These are phyloP conservation scores for Craseonycteris thonglongyai DNA, from an alignment of 2,113 vertebrate genomes.

Conservation along the genomic window DNA sequence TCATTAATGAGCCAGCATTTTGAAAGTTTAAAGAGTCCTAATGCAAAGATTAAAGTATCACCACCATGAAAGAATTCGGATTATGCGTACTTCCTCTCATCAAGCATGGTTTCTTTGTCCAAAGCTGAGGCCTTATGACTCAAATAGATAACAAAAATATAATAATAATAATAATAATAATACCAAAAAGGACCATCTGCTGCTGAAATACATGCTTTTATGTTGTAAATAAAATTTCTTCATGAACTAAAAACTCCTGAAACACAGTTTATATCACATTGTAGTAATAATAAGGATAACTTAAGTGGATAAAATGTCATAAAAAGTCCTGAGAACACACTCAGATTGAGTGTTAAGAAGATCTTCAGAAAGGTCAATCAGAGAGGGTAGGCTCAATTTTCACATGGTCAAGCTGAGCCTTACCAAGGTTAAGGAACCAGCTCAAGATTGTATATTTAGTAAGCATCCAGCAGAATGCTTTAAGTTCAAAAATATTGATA, in stretches of 20 bases:
- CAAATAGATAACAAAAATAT: not conserved
- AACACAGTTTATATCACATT: not conserved
- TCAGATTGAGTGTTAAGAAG: not conserved
- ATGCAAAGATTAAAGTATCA: not conserved
- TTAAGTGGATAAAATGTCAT: not conserved
- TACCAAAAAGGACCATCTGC: not conserved
- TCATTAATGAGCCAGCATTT: not conserved
- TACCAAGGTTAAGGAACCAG: not conserved
- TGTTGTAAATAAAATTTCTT: slow-evolving; percentile 12
- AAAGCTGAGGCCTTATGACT: not conserved
- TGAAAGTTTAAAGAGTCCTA: not conserved
- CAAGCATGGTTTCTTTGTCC: not conserved
- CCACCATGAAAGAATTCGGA: not conserved
- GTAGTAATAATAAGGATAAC: not conserved
- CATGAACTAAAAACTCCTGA: not conserved
- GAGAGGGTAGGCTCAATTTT: not conserved
- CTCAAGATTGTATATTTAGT: not conserved
- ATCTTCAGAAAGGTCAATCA: not conserved
- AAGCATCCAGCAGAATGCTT: not conserved
- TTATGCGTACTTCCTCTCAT: not conserved
- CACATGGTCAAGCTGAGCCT: not conserved
- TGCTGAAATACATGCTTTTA: not conserved
- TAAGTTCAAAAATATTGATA: not conserved
- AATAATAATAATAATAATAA: too few relatives aligned
- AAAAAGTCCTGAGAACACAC: not conserved